Evolutionary conservation across 2,797 vertebrate species (phyloP).

Genomic region (Macropus fuliginosus): DNA sequence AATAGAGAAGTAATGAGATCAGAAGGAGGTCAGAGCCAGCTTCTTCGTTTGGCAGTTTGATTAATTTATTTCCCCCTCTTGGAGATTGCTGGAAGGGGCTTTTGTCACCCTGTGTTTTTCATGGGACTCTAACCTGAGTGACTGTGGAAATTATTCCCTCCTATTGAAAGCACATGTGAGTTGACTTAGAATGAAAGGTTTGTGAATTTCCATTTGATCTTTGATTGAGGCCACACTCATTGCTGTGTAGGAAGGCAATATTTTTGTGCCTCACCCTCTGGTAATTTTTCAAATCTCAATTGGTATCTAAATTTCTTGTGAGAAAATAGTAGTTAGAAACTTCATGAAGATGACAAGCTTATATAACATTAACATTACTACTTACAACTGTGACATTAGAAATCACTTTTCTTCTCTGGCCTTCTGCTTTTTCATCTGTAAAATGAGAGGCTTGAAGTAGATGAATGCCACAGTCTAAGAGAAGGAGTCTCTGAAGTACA

Average conservation of each 20-base stretch:
- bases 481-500: not conserved
- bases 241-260: constrained; percentile 51
- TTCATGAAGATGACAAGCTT: not conserved
- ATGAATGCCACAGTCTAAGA: not conserved
- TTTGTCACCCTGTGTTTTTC: constrained; percentile 89
- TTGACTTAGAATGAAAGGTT: constrained; percentile 59
- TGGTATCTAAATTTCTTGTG: not conserved
- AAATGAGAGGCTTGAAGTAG: not conserved
- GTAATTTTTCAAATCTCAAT: not conserved
- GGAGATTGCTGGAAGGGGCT: constrained; percentile 90
- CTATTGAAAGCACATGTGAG: constrained; percentile 66
- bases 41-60: constrained; percentile 94
- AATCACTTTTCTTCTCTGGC: fast-evolving
- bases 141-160: constrained; percentile 77
- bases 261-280: not conserved
- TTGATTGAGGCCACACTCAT: not conserved
- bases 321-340: not conserved
- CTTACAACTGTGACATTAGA: not conserved
- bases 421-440: fast-evolving
- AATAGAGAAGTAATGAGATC: constrained; percentile 93
- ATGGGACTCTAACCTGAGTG: constrained; percentile 79
- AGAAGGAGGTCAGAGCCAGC: constrained; percentile 92
- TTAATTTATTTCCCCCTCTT: constrained; percentile 95
- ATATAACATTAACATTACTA: not conserved
- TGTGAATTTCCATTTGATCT: constrained; percentile 56